Evolutionary conservation across 2,113 vertebrate species (phyloP).

Genomic region (Periophthalmodon schlosseri): DNA sequence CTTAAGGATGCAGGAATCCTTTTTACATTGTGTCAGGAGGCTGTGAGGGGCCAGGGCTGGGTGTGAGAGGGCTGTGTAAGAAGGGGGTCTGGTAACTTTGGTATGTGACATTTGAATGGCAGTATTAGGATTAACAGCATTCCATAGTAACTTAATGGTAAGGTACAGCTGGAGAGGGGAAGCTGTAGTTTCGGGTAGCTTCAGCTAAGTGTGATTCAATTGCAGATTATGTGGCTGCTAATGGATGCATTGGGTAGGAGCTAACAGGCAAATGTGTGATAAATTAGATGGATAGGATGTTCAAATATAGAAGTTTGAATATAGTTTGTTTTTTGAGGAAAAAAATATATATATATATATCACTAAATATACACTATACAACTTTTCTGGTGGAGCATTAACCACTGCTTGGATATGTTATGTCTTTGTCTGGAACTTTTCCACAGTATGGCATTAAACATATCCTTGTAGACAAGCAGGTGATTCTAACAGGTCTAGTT

Average conservation of each 20-base stretch:
- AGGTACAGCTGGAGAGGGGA: not conserved
- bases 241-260: not conserved
- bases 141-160: not conserved
- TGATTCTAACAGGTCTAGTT: no score
- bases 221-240: not conserved
- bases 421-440: no score
- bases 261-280: not conserved
- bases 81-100: not conserved
- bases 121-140: not conserved
- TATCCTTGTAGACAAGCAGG: no score
- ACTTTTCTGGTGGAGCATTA: no score
- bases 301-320: not conserved
- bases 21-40: conserved; percentile 12
- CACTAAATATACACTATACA: no score
- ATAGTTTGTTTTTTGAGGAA: no score
- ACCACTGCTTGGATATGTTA: no score
- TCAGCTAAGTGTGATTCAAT: not conserved
- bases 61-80: not conserved
- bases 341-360: no score
- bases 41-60: not conserved
- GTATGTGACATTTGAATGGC: not conserved
- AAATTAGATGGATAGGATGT: not conserved
- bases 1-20: conserved; percentile 20
- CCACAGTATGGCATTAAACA: no score
- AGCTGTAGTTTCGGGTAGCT: not conserved